Conservation (phyloP, 2,113 vertebrate genomes). For the Cinclus cinclus region DNA sequence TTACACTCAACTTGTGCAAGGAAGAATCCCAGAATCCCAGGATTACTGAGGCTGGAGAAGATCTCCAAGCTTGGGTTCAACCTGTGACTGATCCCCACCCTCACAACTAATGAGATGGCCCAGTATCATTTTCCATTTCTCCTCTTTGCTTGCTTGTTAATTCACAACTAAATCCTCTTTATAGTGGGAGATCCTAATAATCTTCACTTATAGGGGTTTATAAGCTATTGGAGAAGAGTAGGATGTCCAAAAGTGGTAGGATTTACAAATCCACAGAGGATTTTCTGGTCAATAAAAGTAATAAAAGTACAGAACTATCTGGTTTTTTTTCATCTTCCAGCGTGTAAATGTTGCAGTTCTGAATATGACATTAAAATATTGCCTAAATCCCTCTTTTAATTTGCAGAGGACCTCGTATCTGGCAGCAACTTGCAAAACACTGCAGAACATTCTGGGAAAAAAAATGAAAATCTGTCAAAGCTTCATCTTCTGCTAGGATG, state of each 20-base stretch:
- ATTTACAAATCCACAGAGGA: neutral
- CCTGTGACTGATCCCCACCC: neutral
- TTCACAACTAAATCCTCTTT: neutral
- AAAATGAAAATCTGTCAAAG: neutral
- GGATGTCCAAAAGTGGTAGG: neutral
- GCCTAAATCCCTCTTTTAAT: neutral
- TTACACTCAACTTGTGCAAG: neutral
- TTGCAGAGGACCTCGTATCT: neutral
- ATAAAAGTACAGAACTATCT: neutral
- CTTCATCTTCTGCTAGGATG: neutral
- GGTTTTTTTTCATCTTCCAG: accelerated
- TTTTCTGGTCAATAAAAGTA: neutral
- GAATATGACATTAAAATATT: neutral
- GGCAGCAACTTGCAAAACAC: neutral
- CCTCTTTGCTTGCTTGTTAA: neutral
- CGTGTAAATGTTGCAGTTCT: neutral
- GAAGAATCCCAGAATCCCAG: neutral
- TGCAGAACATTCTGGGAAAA: neutral
- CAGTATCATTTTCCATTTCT: neutral
- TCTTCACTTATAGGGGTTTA: neutral
- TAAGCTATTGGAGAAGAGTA: neutral
- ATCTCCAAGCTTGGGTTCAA: neutral
- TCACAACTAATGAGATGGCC: accelerated
- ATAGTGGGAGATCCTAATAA: neutral
- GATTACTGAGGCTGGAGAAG: neutral